Evolutionary conservation across 2,888 invertebrate species (phyloP).

Genomic region (Drosophila imparisetae): DNA sequence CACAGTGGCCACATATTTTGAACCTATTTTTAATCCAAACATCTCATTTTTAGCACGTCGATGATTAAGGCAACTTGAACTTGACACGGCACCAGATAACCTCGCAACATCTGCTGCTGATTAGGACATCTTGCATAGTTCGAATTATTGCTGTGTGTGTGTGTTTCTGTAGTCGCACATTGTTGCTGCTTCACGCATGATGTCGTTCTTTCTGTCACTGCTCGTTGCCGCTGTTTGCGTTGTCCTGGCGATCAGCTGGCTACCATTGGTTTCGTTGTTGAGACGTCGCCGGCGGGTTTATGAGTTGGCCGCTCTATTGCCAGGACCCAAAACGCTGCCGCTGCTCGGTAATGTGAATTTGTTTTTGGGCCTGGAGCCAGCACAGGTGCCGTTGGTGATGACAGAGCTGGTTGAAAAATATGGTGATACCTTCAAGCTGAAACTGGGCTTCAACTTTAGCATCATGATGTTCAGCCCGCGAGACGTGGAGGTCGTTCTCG

Average conservation of each 20-base stretch:
- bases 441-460: conserved; percentile 69
- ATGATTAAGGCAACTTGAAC: conserved; percentile 15
- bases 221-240: conserved; percentile 15
- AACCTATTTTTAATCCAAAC: conserved; percentile 35
- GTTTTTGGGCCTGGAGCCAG: conserved; percentile 85
- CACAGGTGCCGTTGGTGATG: conserved; percentile 40
- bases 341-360: conserved; percentile 86
- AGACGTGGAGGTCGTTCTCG: conserved; percentile 77
- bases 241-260: conserved; percentile 32
- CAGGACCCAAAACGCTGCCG: conserved; percentile 84
- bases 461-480: conserved; percentile 57
- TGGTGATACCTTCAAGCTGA: conserved; percentile 62
- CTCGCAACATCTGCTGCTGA: conserved; percentile 2
- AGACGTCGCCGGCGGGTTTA: conserved; percentile 35
- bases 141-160: not conserved
- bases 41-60: conserved; percentile 30
- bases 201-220: conserved; percentile 19
- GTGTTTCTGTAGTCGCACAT: not conserved
- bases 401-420: conserved; percentile 27
- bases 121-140: not conserved
- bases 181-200: not conserved
- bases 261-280: conserved; percentile 22
- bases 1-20: conserved; percentile 19
- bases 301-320: conserved; percentile 52
- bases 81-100: conserved; percentile 24